phyloP scores from a whole-genome alignment of 2,113 vertebrate genomes.

The Mustelus asterias region DNA sequence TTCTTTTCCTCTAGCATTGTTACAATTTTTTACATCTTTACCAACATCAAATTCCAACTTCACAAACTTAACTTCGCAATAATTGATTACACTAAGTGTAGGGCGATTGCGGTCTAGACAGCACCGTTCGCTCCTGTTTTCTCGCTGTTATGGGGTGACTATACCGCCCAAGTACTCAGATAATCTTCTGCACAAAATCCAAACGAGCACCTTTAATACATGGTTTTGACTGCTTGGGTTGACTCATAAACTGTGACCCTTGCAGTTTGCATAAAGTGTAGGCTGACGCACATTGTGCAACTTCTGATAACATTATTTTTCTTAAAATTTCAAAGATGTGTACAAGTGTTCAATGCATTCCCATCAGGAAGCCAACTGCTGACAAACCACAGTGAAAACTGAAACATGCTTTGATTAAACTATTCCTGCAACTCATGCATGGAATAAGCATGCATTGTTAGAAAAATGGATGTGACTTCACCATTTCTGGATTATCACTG shows the following conservation, averaged over 20 bases:
- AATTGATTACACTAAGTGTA: too few species aligned
- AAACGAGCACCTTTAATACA: not conserved
- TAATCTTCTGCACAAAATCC: not conserved
- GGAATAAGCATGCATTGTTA: not conserved
- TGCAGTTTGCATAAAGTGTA: not conserved
- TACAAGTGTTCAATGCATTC: not conserved
- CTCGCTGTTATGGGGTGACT: too few species aligned
- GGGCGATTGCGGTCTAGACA: too few species aligned
- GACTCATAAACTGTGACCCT: not conserved
- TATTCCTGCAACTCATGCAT: not conserved
- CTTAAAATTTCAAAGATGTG: not conserved
- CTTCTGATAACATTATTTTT: not conserved
- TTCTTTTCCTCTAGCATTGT: too few species aligned
- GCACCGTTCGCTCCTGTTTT: too few species aligned
- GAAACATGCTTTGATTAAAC: not conserved
- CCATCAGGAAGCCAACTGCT: not conserved
- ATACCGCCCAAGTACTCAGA: not conserved
- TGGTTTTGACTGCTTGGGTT: not conserved
- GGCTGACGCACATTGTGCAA: conserved; percentile 11
- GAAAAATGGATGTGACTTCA: not conserved
- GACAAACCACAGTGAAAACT: not conserved
- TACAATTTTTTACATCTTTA: too few species aligned
- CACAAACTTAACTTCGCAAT: too few species aligned
- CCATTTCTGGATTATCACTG: not conserved
- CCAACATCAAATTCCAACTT: too few species aligned